A percentile compares a stretch with the other conserved stretches of the same genome.
phyloP scores from a whole-genome alignment of 2,113 vertebrate genomes.

The Rhea pennata region DNA sequence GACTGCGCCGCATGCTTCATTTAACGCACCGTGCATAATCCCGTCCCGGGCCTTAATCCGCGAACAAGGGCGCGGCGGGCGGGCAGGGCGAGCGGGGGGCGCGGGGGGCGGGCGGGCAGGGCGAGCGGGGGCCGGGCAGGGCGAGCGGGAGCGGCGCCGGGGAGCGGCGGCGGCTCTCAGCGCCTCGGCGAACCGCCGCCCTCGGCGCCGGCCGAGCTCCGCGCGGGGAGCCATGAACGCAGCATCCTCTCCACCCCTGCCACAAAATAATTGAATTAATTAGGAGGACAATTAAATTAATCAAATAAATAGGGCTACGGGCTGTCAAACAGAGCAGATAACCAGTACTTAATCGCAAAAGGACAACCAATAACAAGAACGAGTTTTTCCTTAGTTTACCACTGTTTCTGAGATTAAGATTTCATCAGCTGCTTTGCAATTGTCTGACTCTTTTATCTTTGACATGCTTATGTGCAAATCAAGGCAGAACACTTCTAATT shows the following conservation, averaged over 20 bases:
- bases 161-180: neutral
- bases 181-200: neutral
- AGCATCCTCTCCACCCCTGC: neutral
- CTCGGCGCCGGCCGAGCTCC: neutral
- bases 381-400: constrained; percentile 23
- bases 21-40: neutral
- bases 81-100: neutral
- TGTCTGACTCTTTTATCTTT: constrained; percentile 42
- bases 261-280: constrained; percentile 67
- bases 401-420: constrained; percentile 12
- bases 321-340: constrained; percentile 32
- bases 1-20: neutral
- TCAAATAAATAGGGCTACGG: constrained; percentile 50
- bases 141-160: neutral
- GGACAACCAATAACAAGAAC: neutral
- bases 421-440: neutral
- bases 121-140: neutral
- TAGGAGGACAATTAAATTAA: constrained; percentile 59
- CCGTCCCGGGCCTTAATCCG: neutral
- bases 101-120: too few relatives aligned
- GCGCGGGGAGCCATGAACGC: neutral
- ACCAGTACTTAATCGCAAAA: constrained; percentile 51
- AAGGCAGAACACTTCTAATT: neutral
- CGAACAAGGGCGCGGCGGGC: neutral
- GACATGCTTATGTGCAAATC: constrained; percentile 1